These are phyloP conservation scores for Epinotia bilunana DNA, from an alignment of 2,888 invertebrate genomes.

Conservation along the genomic window DNA sequence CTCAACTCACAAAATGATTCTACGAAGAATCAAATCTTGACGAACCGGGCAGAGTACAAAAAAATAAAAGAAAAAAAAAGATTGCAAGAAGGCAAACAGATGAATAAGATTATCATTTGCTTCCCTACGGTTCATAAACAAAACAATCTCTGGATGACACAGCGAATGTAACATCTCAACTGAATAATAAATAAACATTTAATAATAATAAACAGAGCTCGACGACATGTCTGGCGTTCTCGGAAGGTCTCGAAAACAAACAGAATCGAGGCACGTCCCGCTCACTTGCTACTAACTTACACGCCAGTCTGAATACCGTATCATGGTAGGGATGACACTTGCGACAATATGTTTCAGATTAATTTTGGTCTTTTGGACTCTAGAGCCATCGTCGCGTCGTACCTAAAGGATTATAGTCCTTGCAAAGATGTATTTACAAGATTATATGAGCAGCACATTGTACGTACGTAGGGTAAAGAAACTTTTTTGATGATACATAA, in stretches of 20 bases:
- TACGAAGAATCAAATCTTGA: background rate
- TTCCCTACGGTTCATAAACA: conserved; percentile 27
- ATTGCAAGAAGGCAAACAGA: conserved; percentile 24
- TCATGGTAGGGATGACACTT: conserved; percentile 65
- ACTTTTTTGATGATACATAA: too few relatives aligned
- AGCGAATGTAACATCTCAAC: conserved; percentile 44
- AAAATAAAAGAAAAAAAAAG: conserved; percentile 4
- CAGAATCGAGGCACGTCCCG: conserved; percentile 76
- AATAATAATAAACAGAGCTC: conserved; percentile 43
- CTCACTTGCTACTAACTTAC: conserved; percentile 81
- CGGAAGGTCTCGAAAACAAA: conserved; percentile 74
- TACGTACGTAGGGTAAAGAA: too few relatives aligned
- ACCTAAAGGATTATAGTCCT: background rate
- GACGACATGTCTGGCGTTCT: conserved; percentile 59
- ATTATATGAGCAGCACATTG: too few relatives aligned
- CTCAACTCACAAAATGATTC: background rate
- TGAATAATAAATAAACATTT: conserved; percentile 44
- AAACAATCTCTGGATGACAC: conserved; percentile 32
- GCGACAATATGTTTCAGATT: background rate
- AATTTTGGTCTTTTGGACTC: background rate
- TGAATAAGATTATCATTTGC: conserved; percentile 27
- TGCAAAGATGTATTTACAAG: too few relatives aligned
- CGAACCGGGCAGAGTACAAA: background rate
- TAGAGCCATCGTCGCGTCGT: background rate
- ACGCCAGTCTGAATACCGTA: conserved; percentile 66